Evolutionary conservation across 2,888 invertebrate genomes (phyloP).

Genomic region (Zhuqinia jingwanae): DNA sequence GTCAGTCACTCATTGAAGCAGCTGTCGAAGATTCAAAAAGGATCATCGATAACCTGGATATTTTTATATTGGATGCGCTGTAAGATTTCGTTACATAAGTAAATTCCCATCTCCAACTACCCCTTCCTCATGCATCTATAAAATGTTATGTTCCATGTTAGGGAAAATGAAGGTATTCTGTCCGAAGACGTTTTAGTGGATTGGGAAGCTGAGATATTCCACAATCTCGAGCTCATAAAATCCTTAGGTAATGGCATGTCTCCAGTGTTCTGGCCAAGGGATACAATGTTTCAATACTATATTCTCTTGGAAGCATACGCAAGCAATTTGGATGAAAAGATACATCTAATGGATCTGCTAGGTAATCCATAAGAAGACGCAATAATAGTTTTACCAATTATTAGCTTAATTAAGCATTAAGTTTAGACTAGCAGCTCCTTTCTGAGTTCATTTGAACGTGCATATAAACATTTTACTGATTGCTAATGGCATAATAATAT

Average conservation of each 20-base stretch:
- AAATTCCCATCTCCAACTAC: no score
- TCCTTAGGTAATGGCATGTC: slow-evolving; percentile 66
- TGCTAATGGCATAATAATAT: neutral
- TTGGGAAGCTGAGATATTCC: slow-evolving; percentile 76
- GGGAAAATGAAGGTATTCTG: slow-evolving; percentile 59
- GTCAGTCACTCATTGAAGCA: slow-evolving; percentile 19
- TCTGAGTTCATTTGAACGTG: no score
- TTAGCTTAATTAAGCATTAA: no score
- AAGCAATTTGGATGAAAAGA: slow-evolving; percentile 74
- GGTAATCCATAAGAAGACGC: no score
- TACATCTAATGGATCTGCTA: slow-evolving; percentile 66
- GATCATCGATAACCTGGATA: slow-evolving; percentile 10
- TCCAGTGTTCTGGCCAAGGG: slow-evolving; percentile 76
- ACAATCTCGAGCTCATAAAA: slow-evolving; percentile 74
- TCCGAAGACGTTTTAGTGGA: slow-evolving; percentile 71
- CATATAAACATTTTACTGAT: neutral
- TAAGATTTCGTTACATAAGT: no score
- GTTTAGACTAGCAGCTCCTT: no score
- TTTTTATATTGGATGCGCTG: slow-evolving; percentile 59
- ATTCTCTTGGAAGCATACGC: slow-evolving; percentile 76
- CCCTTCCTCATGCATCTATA: no score
- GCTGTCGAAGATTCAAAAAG: neutral
- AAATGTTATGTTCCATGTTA: no score
- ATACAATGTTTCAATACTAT: slow-evolving; percentile 77
- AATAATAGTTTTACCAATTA: no score